Percentiles rank a stretch among this genome's conserved stretches.
These are phyloP conservation scores for Blastobasis adustella DNA, from an alignment of 2,888 invertebrate genomes.

Conservation along the genomic window DNA sequence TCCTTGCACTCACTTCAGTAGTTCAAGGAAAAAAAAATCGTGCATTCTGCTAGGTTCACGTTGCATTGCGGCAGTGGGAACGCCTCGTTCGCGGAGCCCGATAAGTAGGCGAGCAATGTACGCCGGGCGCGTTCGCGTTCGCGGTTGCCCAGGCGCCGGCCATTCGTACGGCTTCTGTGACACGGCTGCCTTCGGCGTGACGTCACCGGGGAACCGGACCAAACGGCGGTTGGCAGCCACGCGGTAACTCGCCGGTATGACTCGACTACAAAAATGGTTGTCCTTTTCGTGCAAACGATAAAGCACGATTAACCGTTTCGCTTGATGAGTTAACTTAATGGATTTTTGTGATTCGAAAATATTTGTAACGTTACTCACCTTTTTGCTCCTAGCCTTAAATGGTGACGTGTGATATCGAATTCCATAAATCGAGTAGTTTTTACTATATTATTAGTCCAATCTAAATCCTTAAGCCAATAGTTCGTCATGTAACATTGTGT, in stretches of 20 bases:
- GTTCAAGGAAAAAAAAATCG: constrained; percentile 32
- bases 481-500: too few relatives aligned
- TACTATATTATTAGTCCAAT: too few relatives aligned
- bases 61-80: constrained; percentile 25
- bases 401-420: too few relatives aligned
- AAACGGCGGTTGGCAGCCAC: constrained; percentile 33
- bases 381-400: too few relatives aligned
- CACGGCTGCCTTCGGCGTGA: constrained; percentile 59
- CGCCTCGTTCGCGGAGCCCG: constrained; percentile 17
- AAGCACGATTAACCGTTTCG: too few relatives aligned
- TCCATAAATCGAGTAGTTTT: too few relatives aligned
- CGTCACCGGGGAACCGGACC: constrained; percentile 55
- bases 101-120: constrained; percentile 44
- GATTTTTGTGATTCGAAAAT: too few relatives aligned
- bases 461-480: too few relatives aligned
- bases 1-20: constrained; percentile 54
- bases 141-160: constrained; percentile 30
- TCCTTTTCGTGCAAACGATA: too few relatives aligned
- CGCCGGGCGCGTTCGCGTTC: constrained; percentile 32
- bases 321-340: too few relatives aligned
- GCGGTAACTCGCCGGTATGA: not conserved
- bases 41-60: constrained; percentile 13
- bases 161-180: constrained; percentile 57
- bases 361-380: too few relatives aligned
- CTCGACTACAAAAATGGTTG: too few relatives aligned